These are phyloP conservation scores for Notarius lentiginosus DNA, from an alignment of 2,113 vertebrate species.

Conservation along the genomic window DNA sequence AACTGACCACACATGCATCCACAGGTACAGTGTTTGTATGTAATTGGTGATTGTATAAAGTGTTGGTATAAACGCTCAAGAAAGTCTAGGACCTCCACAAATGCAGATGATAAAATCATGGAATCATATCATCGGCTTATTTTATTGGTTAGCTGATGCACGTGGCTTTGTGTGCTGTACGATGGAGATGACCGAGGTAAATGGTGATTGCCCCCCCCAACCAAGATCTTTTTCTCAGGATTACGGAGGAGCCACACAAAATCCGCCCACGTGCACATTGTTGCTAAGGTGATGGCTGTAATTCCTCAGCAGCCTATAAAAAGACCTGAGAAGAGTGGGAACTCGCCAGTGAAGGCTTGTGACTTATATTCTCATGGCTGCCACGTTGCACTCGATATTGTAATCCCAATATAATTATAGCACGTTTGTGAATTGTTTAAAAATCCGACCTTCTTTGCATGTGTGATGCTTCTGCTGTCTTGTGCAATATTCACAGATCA, in stretches of 20 bases:
- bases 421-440: not conserved
- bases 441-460: not conserved
- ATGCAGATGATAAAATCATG: too few species aligned
- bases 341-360: constrained; percentile 23
- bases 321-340: constrained; percentile 52
- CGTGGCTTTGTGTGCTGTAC: not conserved
- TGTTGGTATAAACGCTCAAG: not conserved
- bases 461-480: not conserved
- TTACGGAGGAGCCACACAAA: constrained; percentile 52
- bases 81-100: not conserved
- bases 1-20: not conserved
- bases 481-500: not conserved
- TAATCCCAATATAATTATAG: not conserved
- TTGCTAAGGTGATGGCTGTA: constrained; percentile 65
- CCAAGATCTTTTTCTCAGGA: constrained; percentile 35
- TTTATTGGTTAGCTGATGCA: not conserved
- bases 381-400: not conserved
- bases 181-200: not conserved
- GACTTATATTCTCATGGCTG: constrained; percentile 17
- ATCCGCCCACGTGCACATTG: constrained; percentile 58
- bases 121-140: too few species aligned
- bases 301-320: constrained; percentile 59
- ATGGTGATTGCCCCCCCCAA: not conserved
- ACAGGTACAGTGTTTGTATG: not conserved
- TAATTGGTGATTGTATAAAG: not conserved